These are phyloP conservation scores for Heteromyza rotundicornis DNA, from an alignment of 2,888 invertebrate genomes.

Conservation along the genomic window DNA sequence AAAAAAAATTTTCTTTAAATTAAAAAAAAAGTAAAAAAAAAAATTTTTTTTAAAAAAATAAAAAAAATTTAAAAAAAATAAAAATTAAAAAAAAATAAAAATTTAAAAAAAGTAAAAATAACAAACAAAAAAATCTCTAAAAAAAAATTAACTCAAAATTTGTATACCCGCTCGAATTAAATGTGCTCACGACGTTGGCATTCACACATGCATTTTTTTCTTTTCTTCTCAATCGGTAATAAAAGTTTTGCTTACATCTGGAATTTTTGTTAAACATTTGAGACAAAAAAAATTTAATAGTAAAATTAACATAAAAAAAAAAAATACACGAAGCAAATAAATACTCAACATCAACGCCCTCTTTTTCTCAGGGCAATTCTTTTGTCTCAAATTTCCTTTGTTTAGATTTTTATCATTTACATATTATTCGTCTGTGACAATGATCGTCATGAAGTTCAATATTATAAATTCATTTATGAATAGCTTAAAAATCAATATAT, in stretches of 20 bases:
- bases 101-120: too few relatives aligned
- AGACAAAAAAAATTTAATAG: too few relatives aligned
- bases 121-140: too few relatives aligned
- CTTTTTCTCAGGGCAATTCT: conserved; percentile 52
- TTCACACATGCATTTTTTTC: not conserved
- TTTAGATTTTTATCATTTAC: not conserved
- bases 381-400: conserved; percentile 35
- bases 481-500: too few relatives aligned
- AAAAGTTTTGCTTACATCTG: too few relatives aligned
- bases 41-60: conserved; percentile 29
- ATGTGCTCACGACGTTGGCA: not conserved
- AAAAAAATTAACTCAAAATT: too few relatives aligned
- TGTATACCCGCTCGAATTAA: not conserved
- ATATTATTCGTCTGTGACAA: not conserved
- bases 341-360: conserved; percentile 55
- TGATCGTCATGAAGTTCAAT: not conserved
- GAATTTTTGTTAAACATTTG: too few relatives aligned
- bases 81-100: too few relatives aligned
- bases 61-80: conserved; percentile 24
- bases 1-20: too few relatives aligned
- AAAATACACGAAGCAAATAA: conserved; percentile 34
- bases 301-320: conserved; percentile 11
- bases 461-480: not conserved
- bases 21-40: conserved; percentile 34
- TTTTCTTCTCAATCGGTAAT: not conserved